Percentiles rank a stretch among this genome's conserved stretches.
Evolutionary conservation across 1,140 invertebrate species (phyloP).

Genomic region (Lordiphosa clarofinis): DNA sequence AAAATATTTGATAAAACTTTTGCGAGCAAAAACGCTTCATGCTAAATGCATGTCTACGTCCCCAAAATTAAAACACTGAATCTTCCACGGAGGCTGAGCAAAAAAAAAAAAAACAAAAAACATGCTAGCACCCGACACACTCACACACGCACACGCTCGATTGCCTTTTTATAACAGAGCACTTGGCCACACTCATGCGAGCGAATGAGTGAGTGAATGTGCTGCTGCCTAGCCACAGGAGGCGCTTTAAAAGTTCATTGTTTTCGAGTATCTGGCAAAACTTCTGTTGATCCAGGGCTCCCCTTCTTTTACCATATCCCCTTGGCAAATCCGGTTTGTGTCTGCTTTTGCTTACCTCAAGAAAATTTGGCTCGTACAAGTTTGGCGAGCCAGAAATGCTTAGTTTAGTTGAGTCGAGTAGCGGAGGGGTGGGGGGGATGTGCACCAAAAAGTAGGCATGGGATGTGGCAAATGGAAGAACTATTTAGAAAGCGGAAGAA

Average conservation of each 20-base stretch:
- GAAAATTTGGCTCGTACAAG: constrained; percentile 41
- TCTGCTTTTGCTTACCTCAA: constrained; percentile 36
- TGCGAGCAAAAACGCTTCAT: too few relatives aligned
- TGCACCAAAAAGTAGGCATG: constrained; percentile 3
- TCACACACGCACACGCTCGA: constrained; percentile 43
- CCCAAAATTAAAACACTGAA: constrained; percentile 60
- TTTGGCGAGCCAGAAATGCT: constrained; percentile 14
- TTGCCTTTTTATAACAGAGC: constrained; percentile 63
- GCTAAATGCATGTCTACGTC: too few relatives aligned
- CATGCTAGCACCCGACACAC: constrained; percentile 9
- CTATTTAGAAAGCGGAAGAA: too few relatives aligned
- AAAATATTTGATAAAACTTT: too few relatives aligned
- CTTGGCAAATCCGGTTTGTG: constrained; percentile 28
- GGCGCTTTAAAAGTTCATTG: constrained; percentile 63
- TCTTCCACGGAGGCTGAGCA: constrained; percentile 18
- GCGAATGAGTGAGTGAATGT: constrained; percentile 1
- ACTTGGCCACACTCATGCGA: constrained; percentile 28
- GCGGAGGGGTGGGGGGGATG: too few relatives aligned
- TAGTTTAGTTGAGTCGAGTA: too few relatives aligned
- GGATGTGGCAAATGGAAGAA: constrained; percentile 37
- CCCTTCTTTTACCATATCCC: neutral
- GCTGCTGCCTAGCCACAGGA: constrained; percentile 34
- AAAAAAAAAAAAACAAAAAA: neutral
- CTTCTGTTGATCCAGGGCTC: constrained; percentile 18
- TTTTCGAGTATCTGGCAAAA: constrained; percentile 28